Conservation (phyloP, 2,888 invertebrate genomes). For the Drosophila ustulata region DNA sequence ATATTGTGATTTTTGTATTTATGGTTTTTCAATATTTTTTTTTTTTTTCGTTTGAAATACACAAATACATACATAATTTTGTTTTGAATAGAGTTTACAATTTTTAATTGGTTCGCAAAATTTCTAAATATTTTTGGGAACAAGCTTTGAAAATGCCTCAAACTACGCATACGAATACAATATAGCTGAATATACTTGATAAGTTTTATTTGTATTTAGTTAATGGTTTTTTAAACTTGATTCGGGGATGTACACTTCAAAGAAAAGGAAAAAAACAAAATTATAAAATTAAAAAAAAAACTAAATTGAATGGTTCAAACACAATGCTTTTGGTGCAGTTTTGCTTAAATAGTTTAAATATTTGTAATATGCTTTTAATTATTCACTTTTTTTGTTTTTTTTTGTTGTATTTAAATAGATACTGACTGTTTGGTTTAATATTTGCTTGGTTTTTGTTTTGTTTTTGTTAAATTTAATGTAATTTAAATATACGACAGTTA, state of each 20-base stretch:
- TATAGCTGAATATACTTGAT: constrained; percentile 69
- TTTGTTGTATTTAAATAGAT: constrained; percentile 55
- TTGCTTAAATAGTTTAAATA: constrained; percentile 49
- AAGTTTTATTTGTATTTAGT: constrained; percentile 38
- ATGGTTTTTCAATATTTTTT: constrained; percentile 30
- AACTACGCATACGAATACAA: constrained; percentile 80
- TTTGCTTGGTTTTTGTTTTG: constrained; percentile 28
- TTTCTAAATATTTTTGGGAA: constrained; percentile 80
- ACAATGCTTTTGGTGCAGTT: constrained; percentile 26
- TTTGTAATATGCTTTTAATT: constrained; percentile 28
- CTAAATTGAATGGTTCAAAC: constrained; percentile 9
- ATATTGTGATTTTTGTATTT: constrained; percentile 19
- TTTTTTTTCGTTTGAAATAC: constrained; percentile 55
- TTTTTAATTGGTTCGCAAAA: constrained; percentile 72
- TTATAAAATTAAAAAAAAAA: constrained; percentile 15
- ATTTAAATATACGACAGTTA: constrained; percentile 76
- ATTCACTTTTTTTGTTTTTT: constrained; percentile 28
- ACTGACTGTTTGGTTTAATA: constrained; percentile 56
- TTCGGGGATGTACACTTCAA: constrained; percentile 23
- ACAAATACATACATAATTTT: constrained; percentile 62
- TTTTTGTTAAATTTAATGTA: constrained; percentile 58
- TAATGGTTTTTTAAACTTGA: constrained; percentile 41
- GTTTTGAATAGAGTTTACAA: constrained; percentile 59
- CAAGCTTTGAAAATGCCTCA: constrained; percentile 83
- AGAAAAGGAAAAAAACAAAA: neutral